These are phyloP conservation scores for Limnodromus scolopaceus DNA, from an alignment of 2,797 vertebrate species.

Conservation along the genomic window DNA sequence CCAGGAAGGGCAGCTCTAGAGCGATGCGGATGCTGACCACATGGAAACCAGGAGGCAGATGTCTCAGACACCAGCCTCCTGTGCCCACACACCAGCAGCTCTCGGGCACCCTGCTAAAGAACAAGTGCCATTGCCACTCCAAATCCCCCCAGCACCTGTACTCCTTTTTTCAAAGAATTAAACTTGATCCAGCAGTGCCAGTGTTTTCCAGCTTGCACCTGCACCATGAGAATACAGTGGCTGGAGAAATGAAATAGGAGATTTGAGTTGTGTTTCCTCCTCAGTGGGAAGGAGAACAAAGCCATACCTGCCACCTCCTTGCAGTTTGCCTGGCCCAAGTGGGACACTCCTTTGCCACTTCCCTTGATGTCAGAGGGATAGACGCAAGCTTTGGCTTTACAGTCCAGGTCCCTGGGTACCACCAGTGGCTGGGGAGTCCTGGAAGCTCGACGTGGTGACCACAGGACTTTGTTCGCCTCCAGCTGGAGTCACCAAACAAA, in stretches of 20 bases:
- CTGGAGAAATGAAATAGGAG: not conserved
- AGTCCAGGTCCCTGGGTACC: not conserved
- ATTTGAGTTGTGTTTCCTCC: not conserved
- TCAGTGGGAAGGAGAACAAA: not conserved
- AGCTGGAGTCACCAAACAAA: not conserved
- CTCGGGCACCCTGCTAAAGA: not conserved
- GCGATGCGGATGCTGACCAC: not conserved
- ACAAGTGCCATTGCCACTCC: rapidly evolving
- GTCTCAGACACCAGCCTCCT: not conserved
- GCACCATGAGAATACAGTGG: rapidly evolving
- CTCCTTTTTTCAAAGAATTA: not conserved
- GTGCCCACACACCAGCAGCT: not conserved
- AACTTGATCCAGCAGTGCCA: not conserved
- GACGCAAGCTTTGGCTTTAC: not conserved
- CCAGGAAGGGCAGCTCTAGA: not conserved
- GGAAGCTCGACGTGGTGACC: not conserved
- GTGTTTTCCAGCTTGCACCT: not conserved
- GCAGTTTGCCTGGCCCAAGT: not conserved
- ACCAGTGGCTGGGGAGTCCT: not conserved
- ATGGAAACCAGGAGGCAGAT: rapidly evolving
- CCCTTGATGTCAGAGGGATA: not conserved
- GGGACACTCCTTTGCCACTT: not conserved
- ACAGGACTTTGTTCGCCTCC: not conserved
- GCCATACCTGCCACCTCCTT: not conserved
- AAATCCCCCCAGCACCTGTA: not conserved